Percentiles rank a stretch among this genome's conserved stretches.
Evolutionary conservation across 2,888 invertebrate species (phyloP).

Genomic region (Neria commutata): DNA sequence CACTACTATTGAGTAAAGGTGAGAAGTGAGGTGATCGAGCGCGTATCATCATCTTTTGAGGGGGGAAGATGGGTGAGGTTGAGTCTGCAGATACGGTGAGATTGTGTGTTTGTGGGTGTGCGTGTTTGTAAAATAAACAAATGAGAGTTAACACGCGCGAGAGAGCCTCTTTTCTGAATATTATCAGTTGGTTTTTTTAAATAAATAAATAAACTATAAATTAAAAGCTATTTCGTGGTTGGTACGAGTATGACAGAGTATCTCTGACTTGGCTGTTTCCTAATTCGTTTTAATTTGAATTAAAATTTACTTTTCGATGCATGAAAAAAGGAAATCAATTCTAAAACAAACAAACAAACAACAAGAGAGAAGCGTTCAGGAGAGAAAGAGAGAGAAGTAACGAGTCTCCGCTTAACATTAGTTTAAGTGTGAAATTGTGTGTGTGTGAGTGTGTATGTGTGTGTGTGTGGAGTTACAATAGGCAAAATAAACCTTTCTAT

Average conservation of each 20-base stretch:
- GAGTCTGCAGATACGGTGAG: background rate
- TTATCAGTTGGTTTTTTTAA: slow-evolving; percentile 6
- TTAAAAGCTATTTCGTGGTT: background rate
- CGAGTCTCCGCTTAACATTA: background rate
- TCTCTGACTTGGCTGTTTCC: background rate
- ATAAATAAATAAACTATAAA: background rate
- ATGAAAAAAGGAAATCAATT: background rate
- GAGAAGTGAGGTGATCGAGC: too few relatives aligned
- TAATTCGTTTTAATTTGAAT: background rate
- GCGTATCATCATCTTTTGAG: too few relatives aligned
- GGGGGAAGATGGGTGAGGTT: background rate
- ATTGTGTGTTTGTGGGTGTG: slow-evolving; percentile 12
- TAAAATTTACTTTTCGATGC: too few relatives aligned
- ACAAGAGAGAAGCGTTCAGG: slow-evolving; percentile 3
- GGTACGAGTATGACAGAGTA: too few relatives aligned
- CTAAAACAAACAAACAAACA: background rate
- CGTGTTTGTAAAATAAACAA: slow-evolving; percentile 29
- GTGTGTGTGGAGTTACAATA: slow-evolving; percentile 34
- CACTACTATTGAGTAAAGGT: too few relatives aligned
- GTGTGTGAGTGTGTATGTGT: slow-evolving; percentile 30
- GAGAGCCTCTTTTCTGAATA: slow-evolving; percentile 24
- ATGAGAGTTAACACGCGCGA: slow-evolving; percentile 11
- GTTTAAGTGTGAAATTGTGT: slow-evolving; percentile 16
- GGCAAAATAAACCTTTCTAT: slow-evolving; percentile 53
- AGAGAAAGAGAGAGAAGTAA: slow-evolving; percentile 4